A percentile compares a stretch with the other conserved stretches of the same genome.
Evolutionary conservation across 1,140 invertebrate species (phyloP).

Genomic region (Caenorhabditis briggsae): DNA sequence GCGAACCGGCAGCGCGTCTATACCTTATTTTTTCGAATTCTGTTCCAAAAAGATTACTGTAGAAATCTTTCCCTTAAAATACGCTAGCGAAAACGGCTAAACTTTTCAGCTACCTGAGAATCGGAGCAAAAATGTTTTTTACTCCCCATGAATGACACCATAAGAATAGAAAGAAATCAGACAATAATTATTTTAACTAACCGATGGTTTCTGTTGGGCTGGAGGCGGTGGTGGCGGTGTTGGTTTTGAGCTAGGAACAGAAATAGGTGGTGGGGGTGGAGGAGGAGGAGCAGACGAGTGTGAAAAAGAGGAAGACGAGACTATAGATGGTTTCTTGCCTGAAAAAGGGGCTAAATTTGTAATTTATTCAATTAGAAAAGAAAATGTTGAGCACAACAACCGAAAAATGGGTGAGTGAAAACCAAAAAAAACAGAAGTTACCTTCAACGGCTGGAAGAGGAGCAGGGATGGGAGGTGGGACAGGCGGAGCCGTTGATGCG

Average conservation of each 20-base stretch:
- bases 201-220: slow-evolving; percentile 41
- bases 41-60: too few species aligned
- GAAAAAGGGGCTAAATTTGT: not conserved
- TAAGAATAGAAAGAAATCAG: too few species aligned
- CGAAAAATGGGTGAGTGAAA: not conserved
- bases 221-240: slow-evolving; percentile 26
- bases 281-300: not conserved
- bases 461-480: slow-evolving; percentile 43
- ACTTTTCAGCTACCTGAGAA: too few species aligned
- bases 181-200: not conserved
- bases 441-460: slow-evolving; percentile 36
- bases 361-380: not conserved
- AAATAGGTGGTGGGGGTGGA: not conserved
- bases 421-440: not conserved
- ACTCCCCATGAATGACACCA: too few species aligned
- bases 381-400: not conserved
- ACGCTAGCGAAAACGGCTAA: too few species aligned
- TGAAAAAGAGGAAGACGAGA: slow-evolving; percentile 6
- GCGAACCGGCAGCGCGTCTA: too few species aligned
- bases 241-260: slow-evolving; percentile 12
- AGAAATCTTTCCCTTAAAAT: too few species aligned
- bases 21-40: too few species aligned
- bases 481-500: not conserved
- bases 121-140: too few species aligned
- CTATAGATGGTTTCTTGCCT: slow-evolving; percentile 29